Base-by-base conservation (phyloP, 2,888 invertebrate species). In the Diaphora mendica region DNA sequence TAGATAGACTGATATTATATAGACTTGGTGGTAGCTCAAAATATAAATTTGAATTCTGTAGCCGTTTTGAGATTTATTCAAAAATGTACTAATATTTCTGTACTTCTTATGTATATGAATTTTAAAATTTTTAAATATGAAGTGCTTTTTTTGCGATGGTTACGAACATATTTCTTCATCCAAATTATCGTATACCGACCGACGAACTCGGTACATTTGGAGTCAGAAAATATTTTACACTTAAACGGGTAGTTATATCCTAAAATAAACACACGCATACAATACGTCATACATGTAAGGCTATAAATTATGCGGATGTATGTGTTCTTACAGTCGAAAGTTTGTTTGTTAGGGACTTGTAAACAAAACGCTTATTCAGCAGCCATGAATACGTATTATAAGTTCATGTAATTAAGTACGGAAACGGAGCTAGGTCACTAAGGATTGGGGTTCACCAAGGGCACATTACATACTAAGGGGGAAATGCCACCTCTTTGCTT, bases 321-420 rank as follows among this genome's bases (percentile, higher is more conserved):
- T 26, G 51, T 48, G 15, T 69, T 20, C 39, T 39, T 26, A 30
- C 55, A 66, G 13, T 51, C 55, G 64, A 35, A 55, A 64, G 39
- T 68, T 71, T 67, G 44, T 59, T 59, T 33, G 23, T 64, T 51
- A 70, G 26, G 51, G 66, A 26, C 20, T 71, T 51, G 68, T 64
- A 55, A 59, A 70, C 67, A 51, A 66, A 55, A 30, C 17, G 66
- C 42, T 71, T 67, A 71, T 66, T 39, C 39, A 30, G 30, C 26
- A 17, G 51, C 64, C 64, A 44, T 68, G 48, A 68, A 64, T 68
- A 68, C 55, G 55, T 68, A 66, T 66, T 55, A 23, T 71, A 30
- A 66, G 42, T 66, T 23, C 9, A 15, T 51, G 51, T 11, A 15
- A 55, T 35, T 33, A 33, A 23, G 42, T 66, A 55, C 8, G 51